These are phyloP conservation scores for Acyrthosiphon pisum DNA, from an alignment of 1,140 invertebrate genomes.

Conservation along the genomic window DNA sequence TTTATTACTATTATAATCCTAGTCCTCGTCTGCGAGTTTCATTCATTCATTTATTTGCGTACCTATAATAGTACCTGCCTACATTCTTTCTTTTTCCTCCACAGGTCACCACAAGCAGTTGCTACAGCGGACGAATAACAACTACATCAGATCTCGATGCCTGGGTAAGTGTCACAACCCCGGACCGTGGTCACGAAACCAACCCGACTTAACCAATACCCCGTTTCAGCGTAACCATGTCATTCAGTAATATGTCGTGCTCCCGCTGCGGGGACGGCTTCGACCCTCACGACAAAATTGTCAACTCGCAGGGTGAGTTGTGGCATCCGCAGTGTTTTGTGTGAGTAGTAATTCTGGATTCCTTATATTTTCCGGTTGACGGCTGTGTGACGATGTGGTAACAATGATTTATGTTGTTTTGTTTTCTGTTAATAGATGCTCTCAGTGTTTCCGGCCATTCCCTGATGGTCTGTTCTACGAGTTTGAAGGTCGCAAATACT, in stretches of 20 bases:
- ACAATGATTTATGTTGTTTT: conserved; percentile 45
- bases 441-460: conserved; percentile 98
- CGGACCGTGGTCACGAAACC: neutral
- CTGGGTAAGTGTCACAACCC: conserved; percentile 42
- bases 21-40: neutral
- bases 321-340: conserved; percentile 99
- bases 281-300: conserved; percentile 95
- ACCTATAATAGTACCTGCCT: too few relatives aligned
- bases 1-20: neutral
- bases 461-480: conserved; percentile 98
- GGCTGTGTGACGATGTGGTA: neutral
- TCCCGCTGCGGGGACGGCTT: conserved; percentile 93
- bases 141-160: conserved; percentile 7
- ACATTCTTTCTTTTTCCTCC: neutral
- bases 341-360: conserved; percentile 71
- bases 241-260: conserved; percentile 89
- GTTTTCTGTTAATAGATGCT: conserved; percentile 76
- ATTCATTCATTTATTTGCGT: neutral
- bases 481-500: conserved; percentile 99
- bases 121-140: neutral
- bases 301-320: conserved; percentile 96
- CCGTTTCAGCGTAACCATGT: conserved; percentile 77
- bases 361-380: neutral
- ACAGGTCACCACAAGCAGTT: neutral
- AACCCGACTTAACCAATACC: conserved; percentile 58